Base-by-base conservation (phyloP, 2,888 invertebrate genomes). In the Tipula confusa region DNA sequence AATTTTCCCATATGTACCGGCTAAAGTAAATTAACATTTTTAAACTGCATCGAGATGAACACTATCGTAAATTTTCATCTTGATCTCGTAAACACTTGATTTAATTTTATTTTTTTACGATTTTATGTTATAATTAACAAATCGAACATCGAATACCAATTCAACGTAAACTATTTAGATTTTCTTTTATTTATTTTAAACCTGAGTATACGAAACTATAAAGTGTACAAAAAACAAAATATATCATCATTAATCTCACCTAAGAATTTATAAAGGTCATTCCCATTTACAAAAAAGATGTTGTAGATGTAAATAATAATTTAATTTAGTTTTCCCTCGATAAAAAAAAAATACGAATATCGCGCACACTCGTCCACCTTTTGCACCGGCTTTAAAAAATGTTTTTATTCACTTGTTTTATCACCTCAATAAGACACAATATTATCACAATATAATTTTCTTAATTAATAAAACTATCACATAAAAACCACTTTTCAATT, bases 211-310 rank as follows among this genome's bases (percentile, higher is more conserved):
- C 15, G 43, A 43, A 7, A 43, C 43, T 43, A 33, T 33, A 43
- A 5, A 9, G 36, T 36, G 9, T 9, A 38, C 9, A 38, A 48
- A 64, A 5, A 18, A 64, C 64, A 24, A 64, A 64, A 64, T 24
- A 64, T 24, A 64, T 64, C 64, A 64, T 64, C 64, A 64, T 64
- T 64, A 64, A 64, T 64, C 64, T 64, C 64, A 64, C 64, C 64
- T 64, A 64, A 64, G 64, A 64, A 64, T 64, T 18, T 64, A 64
- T 64, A 64, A 64, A 64, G 64, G 64, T 64, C 64, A 64, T 64
- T 64, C 64, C 64, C 64, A 64, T 64, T 64, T 64, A 64, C 11
- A 9, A 9, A 1, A 64, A 64, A 64, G 64, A 64, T 9, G 64
- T 64, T 64, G 64, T 64, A 24, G 24, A 64, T 24, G 18, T 64